These are phyloP conservation scores for Cyprinus carpio DNA, from an alignment of 2,113 vertebrate genomes.

Conservation along the genomic window DNA sequence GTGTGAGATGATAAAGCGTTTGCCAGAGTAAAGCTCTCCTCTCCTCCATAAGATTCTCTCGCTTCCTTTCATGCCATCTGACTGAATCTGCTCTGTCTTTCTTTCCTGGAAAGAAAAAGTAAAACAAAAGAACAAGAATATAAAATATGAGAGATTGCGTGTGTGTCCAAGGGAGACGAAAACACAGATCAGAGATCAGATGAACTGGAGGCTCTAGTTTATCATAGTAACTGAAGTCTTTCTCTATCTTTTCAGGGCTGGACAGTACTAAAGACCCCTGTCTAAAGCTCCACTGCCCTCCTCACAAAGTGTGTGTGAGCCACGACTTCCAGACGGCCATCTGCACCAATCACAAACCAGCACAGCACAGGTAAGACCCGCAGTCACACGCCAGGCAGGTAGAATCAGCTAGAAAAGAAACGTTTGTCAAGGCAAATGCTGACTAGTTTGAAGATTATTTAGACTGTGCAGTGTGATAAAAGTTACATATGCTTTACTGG, in stretches of 20 bases:
- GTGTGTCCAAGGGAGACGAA: neutral
- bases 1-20: slow-evolving; percentile 37
- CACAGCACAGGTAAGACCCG: slow-evolving; percentile 83
- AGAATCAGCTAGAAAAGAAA: neutral
- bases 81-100: slow-evolving; percentile 5
- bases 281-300: slow-evolving; percentile 90
- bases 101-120: slow-evolving; percentile 35
- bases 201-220: neutral
- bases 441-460: neutral
- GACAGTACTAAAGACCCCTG: slow-evolving; percentile 93
- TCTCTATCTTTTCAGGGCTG: slow-evolving; percentile 73
- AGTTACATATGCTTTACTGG: neutral
- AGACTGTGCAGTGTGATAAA: no score
- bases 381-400: neutral
- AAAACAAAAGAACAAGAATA: slow-evolving; percentile 47
- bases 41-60: neutral
- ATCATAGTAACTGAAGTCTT: slow-evolving; percentile 49
- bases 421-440: neutral
- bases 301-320: slow-evolving; percentile 91
- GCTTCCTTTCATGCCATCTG: neutral
- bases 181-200: neutral
- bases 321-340: slow-evolving; percentile 90
- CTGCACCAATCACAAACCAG: slow-evolving; percentile 88
- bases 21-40: slow-evolving; percentile 21
- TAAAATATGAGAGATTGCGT: neutral